These are phyloP conservation scores for Cochlearius cochlearius DNA, from an alignment of 2,113 vertebrate genomes.

Conservation along the genomic window DNA sequence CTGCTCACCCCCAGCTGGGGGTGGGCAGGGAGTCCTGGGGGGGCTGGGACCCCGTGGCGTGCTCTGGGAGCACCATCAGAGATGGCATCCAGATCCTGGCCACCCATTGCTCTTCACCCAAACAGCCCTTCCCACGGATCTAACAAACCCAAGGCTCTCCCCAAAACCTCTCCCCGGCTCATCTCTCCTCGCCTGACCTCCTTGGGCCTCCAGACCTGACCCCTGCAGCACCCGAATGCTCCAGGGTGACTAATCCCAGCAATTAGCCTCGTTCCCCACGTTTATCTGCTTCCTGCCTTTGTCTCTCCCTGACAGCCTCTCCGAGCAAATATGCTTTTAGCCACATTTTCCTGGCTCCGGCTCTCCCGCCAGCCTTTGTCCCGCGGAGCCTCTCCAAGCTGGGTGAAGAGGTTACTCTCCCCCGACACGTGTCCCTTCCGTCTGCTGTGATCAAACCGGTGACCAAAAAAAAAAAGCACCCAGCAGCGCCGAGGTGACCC, in stretches of 20 bases:
- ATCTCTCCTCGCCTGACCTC: constrained; percentile 2
- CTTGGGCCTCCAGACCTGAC: neutral
- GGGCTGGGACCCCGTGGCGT: neutral
- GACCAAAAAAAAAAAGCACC: neutral
- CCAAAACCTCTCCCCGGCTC: neutral
- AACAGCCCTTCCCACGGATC: neutral
- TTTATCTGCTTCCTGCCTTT: constrained; percentile 48
- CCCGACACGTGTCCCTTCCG: neutral
- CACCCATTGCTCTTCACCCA: neutral
- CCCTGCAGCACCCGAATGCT: neutral
- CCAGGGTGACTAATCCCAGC: neutral
- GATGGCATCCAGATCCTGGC: rapidly evolving
- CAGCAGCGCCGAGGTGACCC: neutral
- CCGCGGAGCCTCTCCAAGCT: rapidly evolving
- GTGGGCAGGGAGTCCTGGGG: too few relatives aligned
- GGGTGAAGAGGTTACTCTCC: neutral
- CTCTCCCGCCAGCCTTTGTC: neutral
- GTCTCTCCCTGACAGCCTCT: neutral
- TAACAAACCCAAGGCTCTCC: neutral
- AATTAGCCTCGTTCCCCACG: neutral
- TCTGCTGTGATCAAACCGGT: rapidly evolving
- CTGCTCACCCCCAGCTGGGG: neutral
- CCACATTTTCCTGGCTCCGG: neutral
- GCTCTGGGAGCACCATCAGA: neutral
- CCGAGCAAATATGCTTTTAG: neutral